Evolutionary conservation across 2,797 vertebrate species (phyloP).

Genomic region (Artibeus jamaicensis): DNA sequence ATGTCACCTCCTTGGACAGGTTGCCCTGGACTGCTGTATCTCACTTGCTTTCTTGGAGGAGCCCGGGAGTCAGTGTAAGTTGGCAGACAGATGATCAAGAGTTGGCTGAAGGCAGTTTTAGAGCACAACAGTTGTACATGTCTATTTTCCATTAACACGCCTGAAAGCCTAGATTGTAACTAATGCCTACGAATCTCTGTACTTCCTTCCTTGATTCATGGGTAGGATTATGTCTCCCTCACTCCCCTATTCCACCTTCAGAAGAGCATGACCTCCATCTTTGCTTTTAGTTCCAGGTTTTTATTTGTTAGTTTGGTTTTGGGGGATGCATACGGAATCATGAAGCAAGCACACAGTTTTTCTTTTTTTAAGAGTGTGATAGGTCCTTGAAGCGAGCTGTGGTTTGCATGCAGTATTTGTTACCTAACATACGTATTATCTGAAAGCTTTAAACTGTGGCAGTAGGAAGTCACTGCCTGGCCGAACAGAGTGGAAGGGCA

Average conservation of each 20-base stretch:
- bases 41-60: not conserved
- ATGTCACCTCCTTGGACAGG: not conserved
- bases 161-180: not conserved
- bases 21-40: not conserved
- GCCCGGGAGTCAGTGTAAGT: not conserved
- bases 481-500: not conserved
- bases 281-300: not conserved
- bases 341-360: not conserved
- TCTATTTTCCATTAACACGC: not conserved
- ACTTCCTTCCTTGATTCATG: not conserved
- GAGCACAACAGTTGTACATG: not conserved
- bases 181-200: not conserved
- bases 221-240: fast-evolving
- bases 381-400: not conserved
- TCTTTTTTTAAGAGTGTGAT: not conserved
- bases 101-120: not conserved
- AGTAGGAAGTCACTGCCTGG: not conserved
- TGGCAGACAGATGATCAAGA: not conserved
- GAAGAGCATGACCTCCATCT: not conserved
- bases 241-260: not conserved
- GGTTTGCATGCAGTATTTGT: not conserved
- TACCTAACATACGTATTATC: not conserved
- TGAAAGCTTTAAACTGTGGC: not conserved
- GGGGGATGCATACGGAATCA: not conserved
- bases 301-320: not conserved